Evolutionary conservation across 2,797 vertebrate species (phyloP), one percentile per base, ranked within the genome.

Genomic region (Stomatorhinus walkeri): DNA sequence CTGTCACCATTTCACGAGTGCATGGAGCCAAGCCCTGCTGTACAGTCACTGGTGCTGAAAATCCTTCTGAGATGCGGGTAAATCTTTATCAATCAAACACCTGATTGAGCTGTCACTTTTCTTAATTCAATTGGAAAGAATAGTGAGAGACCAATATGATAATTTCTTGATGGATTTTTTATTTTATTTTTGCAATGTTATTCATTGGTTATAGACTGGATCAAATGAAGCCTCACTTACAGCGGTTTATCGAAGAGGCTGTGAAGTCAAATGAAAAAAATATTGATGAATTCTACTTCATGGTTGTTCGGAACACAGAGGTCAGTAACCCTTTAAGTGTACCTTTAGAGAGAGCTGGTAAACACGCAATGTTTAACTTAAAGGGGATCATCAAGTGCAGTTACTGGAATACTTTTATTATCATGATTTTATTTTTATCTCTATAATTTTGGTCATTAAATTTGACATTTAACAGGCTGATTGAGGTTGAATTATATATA

Each of bases 221-320:
- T 4, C 87, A 90, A 76, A 88, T 89, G 6, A 85, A 87, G 0
- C 76, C 90, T 43, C 84, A 91, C 40, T 43, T 91, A 4, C 89
- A 91, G 52, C 61, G 46, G 54, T 91, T 90, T 22, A 87, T 91
- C 32, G 88, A 91, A 54, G 88, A 88, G 12, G 89, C 87, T 16
- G 40, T 91, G 40, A 89, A 85, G 61, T 76, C 89, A 48, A 88
- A 85, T 12, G 28, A 90, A 52, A 88, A 87, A 32, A 90, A 89
- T 7, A 16, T 49, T 24, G 88, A 90, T 3, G 88, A 91, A 22
- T 86, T 91, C 43, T 90, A 90, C 88, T 90, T 90, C 85, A 89
- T 91, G 89, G 89, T 91, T 49, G 89, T 91, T 79, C 89, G 89
- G 59, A 90, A 89, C 61, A 90, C 90, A 28, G 90, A 91, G 89